Base-by-base conservation (phyloP, 2,797 vertebrate genomes). In the Labroides dimidiatus region DNA sequence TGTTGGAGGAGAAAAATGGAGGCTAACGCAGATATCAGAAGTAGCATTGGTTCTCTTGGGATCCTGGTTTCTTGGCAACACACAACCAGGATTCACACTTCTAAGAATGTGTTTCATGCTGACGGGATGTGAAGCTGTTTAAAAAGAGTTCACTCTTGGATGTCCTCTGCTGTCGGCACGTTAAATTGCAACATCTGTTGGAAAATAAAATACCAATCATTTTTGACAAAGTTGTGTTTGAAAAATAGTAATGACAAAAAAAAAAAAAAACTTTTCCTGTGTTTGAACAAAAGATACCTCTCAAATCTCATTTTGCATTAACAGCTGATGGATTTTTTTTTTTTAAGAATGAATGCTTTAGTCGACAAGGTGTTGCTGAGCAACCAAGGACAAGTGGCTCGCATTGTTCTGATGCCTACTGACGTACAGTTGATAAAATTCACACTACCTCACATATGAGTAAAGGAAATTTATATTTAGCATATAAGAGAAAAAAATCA, bases 51-150 rank as follows among this genome's bases (percentile, higher is more conserved):
- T 85, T 48, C 87, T 86, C 87, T 78, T 87, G 84, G 85, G 91
- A 92, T 89, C 56, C 75, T 84, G 73, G 93, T 94, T 93, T 92
- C 94, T 88, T 91, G 87, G 93, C 91, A 94, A 95, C 93, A 80
- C 71, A 72, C 76, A 82, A 79, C 81, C 81, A 87, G 79, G 75
- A 75, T 88, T 91, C 83, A 88, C 91, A 92, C 90, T 79, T 90
- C 80, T 54, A 69, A 86, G 73, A 85, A 86, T 80, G 74, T 81
- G 85, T 89, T 84, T 90, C 81, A 82, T 90, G 83, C 82, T 21
- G 36, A 41, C 11, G 21, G 42, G 66, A 76, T 76, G 78, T 78
- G 63, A 60, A 78, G 55, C 64, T 53, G 2, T 53, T 54, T 54
- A 72, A 48, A 77, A 19, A 69, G 64, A 57, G 56, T 59, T 60